A percentile compares a stretch with the other conserved stretches of the same genome.
Conservation (phyloP, 2,888 invertebrate genomes). For the Thera obeliscata region DNA sequence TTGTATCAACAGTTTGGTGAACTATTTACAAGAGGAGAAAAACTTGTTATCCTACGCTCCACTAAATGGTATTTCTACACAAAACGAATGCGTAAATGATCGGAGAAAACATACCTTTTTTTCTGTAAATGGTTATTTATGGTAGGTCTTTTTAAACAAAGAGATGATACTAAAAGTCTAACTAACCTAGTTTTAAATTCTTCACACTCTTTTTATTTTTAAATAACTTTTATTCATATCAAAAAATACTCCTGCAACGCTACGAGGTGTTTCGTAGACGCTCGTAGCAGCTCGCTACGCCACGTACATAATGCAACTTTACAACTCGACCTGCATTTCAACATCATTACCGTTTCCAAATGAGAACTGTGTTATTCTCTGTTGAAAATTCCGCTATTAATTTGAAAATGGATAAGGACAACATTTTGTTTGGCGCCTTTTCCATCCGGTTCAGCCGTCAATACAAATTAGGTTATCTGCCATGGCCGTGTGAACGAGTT, state of each 20-base stretch:
- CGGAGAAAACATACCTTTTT: too few species aligned
- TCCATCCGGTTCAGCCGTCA: slow-evolving; percentile 65
- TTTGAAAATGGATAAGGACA: slow-evolving; percentile 41
- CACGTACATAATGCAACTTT: slow-evolving; percentile 1
- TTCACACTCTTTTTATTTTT: too few species aligned
- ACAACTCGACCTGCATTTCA: not conserved
- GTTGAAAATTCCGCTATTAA: slow-evolving; percentile 32
- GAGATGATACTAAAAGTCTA: too few species aligned
- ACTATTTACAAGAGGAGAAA: too few species aligned
- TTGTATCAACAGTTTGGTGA: too few species aligned
- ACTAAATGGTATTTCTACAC: slow-evolving; percentile 14
- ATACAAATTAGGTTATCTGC: slow-evolving; percentile 71
- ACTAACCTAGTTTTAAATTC: too few species aligned
- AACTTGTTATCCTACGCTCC: slow-evolving; percentile 14
- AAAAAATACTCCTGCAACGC: slow-evolving; percentile 13
- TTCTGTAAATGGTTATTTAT: too few species aligned
- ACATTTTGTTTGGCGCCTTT: slow-evolving; percentile 46
- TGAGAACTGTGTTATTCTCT: slow-evolving; percentile 16
- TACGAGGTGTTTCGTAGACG: not conserved
- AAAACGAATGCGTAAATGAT: not conserved
- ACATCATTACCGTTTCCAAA: not conserved
- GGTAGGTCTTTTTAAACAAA: too few species aligned
- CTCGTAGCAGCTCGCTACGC: slow-evolving; percentile 1
- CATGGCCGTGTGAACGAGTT: slow-evolving; percentile 75
- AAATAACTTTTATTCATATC: too few species aligned